phyloP scores from a whole-genome alignment of 2,888 invertebrate species.

The Timandra comae region DNA sequence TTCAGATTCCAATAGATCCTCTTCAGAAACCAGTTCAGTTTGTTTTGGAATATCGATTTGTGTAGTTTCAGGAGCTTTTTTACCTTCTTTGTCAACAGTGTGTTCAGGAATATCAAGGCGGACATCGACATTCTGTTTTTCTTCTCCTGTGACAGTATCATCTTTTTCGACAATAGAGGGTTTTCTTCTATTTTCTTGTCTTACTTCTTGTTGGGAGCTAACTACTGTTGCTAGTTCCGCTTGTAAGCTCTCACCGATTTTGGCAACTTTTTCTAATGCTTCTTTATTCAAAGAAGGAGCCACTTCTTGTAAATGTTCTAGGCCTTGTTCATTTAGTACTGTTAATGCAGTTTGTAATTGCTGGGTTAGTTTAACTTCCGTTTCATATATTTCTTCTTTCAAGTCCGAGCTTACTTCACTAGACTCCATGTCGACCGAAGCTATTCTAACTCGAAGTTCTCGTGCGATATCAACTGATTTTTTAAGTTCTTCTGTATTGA shows the following conservation, averaged over 20 bases:
- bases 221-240: slow-evolving; percentile 17
- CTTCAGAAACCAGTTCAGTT: too few species aligned
- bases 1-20: background rate
- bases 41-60: too few species aligned
- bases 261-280: slow-evolving; percentile 16
- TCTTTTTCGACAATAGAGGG: background rate
- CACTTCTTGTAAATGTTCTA: slow-evolving; percentile 21
- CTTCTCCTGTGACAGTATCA: background rate
- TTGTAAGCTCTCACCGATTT: slow-evolving; percentile 20
- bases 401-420: slow-evolving; percentile 10
- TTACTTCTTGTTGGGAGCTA: slow-evolving; percentile 3
- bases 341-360: slow-evolving; percentile 26
- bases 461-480: slow-evolving; percentile 32
- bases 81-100: background rate
- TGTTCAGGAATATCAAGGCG: too few species aligned
- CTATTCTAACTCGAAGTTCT: slow-evolving; percentile 31
- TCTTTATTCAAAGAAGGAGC: slow-evolving; percentile 12
- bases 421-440: slow-evolving; percentile 2
- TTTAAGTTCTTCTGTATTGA: slow-evolving; percentile 27
- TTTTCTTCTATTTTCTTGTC: background rate
- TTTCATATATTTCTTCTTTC: slow-evolving; percentile 15
- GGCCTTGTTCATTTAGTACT: slow-evolving; percentile 19
- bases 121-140: slow-evolving; percentile 1
- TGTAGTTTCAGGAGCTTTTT: background rate
- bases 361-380: slow-evolving; percentile 23